Conservation (phyloP, 2,888 invertebrate species). For the Aelia acuminata region DNA sequence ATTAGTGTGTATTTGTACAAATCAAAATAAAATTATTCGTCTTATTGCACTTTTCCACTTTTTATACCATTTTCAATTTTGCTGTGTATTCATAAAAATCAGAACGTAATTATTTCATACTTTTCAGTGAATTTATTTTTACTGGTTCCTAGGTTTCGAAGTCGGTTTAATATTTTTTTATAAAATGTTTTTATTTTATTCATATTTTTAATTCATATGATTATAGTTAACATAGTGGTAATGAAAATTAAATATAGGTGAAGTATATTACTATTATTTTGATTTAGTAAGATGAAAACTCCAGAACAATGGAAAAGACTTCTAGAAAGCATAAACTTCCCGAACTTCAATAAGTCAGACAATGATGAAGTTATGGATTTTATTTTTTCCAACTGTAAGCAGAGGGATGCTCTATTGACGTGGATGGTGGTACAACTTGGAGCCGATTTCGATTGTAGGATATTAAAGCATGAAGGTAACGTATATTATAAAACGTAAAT, state of each 20-base stretch:
- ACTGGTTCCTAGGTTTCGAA: no score
- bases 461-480: not conserved
- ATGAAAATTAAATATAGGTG: not conserved
- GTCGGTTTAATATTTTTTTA: no score
- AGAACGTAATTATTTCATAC: no score
- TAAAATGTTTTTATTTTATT: no score
- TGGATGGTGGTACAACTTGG: constrained; percentile 37
- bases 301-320: constrained; percentile 12
- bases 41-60: no score
- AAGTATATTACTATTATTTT: not conserved
- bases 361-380: constrained; percentile 39
- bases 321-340: constrained; percentile 14
- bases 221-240: not conserved
- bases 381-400: constrained; percentile 43
- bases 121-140: no score
- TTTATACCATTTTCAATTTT: no score
- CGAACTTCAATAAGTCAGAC: constrained; percentile 24
- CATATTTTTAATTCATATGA: no score
- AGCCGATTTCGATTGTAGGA: not conserved
- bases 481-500: not conserved
- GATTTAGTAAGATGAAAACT: constrained; percentile 1
- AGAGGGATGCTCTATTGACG: constrained; percentile 27
- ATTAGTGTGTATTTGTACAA: no score
- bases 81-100: no score
- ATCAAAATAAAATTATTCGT: no score